Base-by-base conservation (phyloP, 1,140 invertebrate species). In the Brachionus sp. region DNA sequence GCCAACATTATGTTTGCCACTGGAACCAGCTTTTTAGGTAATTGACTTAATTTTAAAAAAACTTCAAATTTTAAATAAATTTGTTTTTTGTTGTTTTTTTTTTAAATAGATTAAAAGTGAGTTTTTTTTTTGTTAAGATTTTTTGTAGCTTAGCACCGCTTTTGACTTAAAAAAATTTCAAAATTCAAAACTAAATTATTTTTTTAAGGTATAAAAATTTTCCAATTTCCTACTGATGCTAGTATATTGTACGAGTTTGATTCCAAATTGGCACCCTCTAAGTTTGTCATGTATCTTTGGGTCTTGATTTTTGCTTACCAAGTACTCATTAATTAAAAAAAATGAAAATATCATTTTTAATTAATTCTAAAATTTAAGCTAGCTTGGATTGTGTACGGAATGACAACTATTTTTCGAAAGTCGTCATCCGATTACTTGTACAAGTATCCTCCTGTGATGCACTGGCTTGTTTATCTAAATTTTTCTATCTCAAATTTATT, bases 381-480 rank as follows among this genome's bases (percentile, higher is more conserved):
- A 19, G 46, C n/a, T 9, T 80, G 77, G 77, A 29, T 80, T 12
- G 10, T 80, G 37, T 80, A 80, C 50, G 77, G 77, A 37, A 35
- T 80, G n/a, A 80, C n/a, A 9, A 33, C 77, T 5, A 80, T 80
- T 19, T 80, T 80, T 37, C 77, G 77, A 10, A 80, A 80, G 12
- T 80, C 77, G 12, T 80, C 77, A 35, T 62, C 77, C 6, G 77
- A 80, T 44, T 80, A 37, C 25, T 66, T 80, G 33, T 80, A 80
- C 50, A 80, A 80, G 35, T 80, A 80, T 16, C 77, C 77, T 29
- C 77, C 77, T 6, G 62, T 66, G 25, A 80, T 80, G 77, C 77
- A 80, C 29, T 80, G 50, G 77, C 39, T 80, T 16, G 50, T 80
- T 23, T 80, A 80, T 35, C 13, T 80, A 25, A 80, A 80, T 25